These are phyloP conservation scores for Epinotia bilunana DNA, from an alignment of 2,888 invertebrate species.

Conservation along the genomic window DNA sequence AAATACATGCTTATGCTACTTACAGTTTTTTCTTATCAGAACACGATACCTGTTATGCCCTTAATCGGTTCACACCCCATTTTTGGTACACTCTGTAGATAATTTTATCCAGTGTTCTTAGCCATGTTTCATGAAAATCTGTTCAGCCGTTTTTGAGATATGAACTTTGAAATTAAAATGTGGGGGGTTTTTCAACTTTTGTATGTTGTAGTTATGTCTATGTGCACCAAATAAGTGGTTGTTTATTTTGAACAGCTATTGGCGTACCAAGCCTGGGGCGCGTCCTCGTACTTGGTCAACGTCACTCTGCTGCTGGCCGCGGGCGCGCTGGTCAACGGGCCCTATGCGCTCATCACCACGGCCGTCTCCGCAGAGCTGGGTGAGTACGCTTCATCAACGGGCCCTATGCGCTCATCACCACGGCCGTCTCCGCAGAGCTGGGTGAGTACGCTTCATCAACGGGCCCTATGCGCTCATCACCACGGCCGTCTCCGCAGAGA, in stretches of 20 bases:
- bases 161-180: no score
- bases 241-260: slow-evolving; percentile 86
- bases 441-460: slow-evolving; percentile 65
- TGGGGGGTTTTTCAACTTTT: no score
- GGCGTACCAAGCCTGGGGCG: slow-evolving; percentile 90
- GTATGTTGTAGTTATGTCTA: no score
- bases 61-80: no score
- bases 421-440: slow-evolving; percentile 97
- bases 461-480: slow-evolving; percentile 98
- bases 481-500: slow-evolving; percentile 97
- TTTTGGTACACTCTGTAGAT: no score
- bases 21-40: no score
- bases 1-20: no score
- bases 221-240: neutral
- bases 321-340: slow-evolving; percentile 96
- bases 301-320: slow-evolving; percentile 88
- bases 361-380: slow-evolving; percentile 97
- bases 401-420: slow-evolving; percentile 98
- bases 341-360: slow-evolving; percentile 98
- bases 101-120: no score
- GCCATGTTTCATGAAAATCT: no score
- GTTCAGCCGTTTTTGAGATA: no score
- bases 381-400: no score
- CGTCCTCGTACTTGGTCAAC: slow-evolving; percentile 85
- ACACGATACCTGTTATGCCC: no score